A percentile compares a stretch with the other conserved stretches of the same genome.
These are phyloP conservation scores for Turdus rufiventris DNA, from an alignment of 2,113 vertebrate species.

Conservation along the genomic window DNA sequence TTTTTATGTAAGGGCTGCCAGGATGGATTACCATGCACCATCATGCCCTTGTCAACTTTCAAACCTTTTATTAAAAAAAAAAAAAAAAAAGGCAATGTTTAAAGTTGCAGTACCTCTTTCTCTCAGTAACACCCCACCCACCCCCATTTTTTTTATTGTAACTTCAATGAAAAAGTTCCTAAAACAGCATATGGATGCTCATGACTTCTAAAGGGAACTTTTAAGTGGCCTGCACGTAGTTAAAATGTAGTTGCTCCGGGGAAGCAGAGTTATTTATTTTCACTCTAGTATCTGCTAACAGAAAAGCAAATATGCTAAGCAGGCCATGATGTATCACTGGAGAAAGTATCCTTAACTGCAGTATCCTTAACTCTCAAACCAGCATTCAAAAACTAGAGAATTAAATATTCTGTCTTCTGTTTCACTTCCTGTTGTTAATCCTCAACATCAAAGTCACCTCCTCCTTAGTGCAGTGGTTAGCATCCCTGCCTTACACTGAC, in stretches of 20 bases:
- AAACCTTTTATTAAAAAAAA: conserved; percentile 78
- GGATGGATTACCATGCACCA: conserved; percentile 85
- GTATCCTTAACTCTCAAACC: conserved; percentile 62
- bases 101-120: conserved; percentile 75
- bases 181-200: not conserved
- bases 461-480: conserved; percentile 78
- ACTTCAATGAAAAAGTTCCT: conserved; percentile 56
- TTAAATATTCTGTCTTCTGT: conserved; percentile 76
- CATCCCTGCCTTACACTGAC: conserved; percentile 72
- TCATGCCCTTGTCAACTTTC: conserved; percentile 85
- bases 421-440: conserved; percentile 80
- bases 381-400: conserved; percentile 77
- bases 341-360: conserved; percentile 14
- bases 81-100: conserved; percentile 53
- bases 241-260: not conserved
- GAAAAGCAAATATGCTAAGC: conserved; percentile 26
- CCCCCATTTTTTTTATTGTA: not conserved
- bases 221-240: conserved; percentile 3
- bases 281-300: not conserved
- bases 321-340: not conserved
- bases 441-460: conserved; percentile 79
- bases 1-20: conserved; percentile 91
- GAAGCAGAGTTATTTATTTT: conserved; percentile 42
- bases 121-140: not conserved
- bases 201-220: conserved; percentile 41